Evolutionary conservation across 2,888 invertebrate genomes (phyloP), one percentile per base, ranked within the genome.

Genomic region (Rhogogaster chlorosoma): DNA sequence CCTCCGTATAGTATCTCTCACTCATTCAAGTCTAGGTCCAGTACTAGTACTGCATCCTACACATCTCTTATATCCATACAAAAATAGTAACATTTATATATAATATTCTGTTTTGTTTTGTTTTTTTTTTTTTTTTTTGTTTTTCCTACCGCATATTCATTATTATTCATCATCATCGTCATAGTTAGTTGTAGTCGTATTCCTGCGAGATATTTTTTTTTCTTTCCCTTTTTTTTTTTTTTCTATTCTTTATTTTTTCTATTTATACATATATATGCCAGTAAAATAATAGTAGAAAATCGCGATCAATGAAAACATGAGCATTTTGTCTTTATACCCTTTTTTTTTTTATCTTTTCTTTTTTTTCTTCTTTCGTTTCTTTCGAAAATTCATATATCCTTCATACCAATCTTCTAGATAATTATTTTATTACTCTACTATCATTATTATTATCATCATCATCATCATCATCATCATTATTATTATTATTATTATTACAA

Each of bases 51-150:
- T 32, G 29, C 18, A 67, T 32, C 67, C 67, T 18, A 32, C 26
- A 67, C 87, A 89, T 86, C 88, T 88, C 87, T 89, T 90, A 89
- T 89, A 89, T 90, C 88, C 90, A 89, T 92, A 92, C 90, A 92
- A 92, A 92, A 92, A 92, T 92, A 92, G 89, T 90, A 91, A 92
- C 89, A 89, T 90, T 89, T 91, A 78, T 75, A 75, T 77, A 77
- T 61, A 57, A 49, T 77, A 77, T 67, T 38, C 85, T 88, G 36
- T 85, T 73, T 83, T 29, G 18, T 49, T 78, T 12, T 29, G 2
- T 53, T 78, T 78, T n/a, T 22, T 78, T 36, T 53, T 9, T 18
- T 53, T 26, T 67, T 67, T 18, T 67, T 29, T 61, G 5, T 61
- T 61, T 9, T 61, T 2, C 38, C 36, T 70, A 15, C 38, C 70